Conservation (phyloP, 2,113 vertebrate genomes). For the Alces alces region DNA sequence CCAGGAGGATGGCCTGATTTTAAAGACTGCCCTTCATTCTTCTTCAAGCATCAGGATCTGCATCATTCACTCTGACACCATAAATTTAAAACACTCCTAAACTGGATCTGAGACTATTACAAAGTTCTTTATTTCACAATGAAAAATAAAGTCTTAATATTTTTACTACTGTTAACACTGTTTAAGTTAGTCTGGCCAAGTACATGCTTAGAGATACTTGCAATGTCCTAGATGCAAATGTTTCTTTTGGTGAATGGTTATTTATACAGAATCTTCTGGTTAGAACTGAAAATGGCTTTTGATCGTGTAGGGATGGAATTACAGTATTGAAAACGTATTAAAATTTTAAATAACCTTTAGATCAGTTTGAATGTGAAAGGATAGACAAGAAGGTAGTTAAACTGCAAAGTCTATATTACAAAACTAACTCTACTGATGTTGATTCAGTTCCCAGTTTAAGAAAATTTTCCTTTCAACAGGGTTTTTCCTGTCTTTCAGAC, state of each 20-base stretch:
- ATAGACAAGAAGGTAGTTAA: background rate
- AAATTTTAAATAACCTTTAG: slow-evolving; percentile 24
- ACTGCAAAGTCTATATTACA: background rate
- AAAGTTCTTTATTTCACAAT: slow-evolving; percentile 70
- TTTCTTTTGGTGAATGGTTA: background rate
- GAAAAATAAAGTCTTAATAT: slow-evolving; percentile 37
- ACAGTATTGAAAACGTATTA: slow-evolving; percentile 21
- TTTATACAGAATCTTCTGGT: background rate
- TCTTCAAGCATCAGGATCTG: slow-evolving; percentile 67
- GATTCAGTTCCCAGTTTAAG: background rate
- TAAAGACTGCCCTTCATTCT: slow-evolving; percentile 70
- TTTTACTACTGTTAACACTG: slow-evolving; percentile 68
- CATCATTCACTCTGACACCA: slow-evolving; percentile 54
- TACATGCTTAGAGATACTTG: background rate
- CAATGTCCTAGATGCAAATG: background rate
- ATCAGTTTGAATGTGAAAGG: background rate
- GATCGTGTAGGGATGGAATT: slow-evolving; percentile 5
- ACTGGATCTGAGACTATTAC: slow-evolving; percentile 43
- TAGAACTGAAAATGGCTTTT: background rate
- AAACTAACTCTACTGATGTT: slow-evolving; percentile 13
- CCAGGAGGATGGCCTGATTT: slow-evolving; percentile 68
- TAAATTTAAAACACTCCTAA: slow-evolving; percentile 68
- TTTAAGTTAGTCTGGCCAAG: slow-evolving; percentile 71
- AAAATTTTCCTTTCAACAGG: slow-evolving; percentile 12
- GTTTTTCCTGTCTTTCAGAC: slow-evolving; percentile 1